Conservation (phyloP, 2,113 vertebrate genomes). For the Toxotes jaculatrix region DNA sequence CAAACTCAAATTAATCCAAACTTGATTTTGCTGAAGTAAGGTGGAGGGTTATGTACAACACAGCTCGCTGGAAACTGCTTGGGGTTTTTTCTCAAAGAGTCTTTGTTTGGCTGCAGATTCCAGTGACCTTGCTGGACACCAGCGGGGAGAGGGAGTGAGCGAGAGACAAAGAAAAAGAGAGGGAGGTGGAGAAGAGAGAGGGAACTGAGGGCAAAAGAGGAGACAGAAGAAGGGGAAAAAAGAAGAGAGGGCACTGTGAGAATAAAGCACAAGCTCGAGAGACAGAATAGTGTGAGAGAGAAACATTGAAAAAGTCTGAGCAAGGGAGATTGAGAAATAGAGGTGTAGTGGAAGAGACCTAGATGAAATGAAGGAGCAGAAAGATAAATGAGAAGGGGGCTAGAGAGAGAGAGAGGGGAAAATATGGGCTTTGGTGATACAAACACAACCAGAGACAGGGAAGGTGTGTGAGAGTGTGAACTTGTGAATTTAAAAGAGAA, state of each 20-base stretch:
- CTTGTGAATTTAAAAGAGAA: not conserved
- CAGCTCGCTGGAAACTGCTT: conserved; percentile 29
- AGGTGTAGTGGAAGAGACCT: not conserved
- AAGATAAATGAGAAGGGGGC: conserved; percentile 17
- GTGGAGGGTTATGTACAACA: conserved; percentile 5
- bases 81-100: conserved; percentile 70
- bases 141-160: conserved; percentile 43
- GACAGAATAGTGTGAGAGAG: not conserved
- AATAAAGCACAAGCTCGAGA: not conserved
- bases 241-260: not conserved
- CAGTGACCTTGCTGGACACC: conserved; percentile 69
- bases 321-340: not conserved
- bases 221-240: conserved; percentile 6
- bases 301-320: not conserved
- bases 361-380: conserved; percentile 18
- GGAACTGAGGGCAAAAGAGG: conserved; percentile 34
- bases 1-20: not conserved
- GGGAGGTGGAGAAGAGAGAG: conserved; percentile 40
- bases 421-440: not conserved
- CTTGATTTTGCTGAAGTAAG: not conserved
- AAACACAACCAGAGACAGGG: not conserved
- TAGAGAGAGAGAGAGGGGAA: conserved; percentile 8
- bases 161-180: conserved; percentile 56
- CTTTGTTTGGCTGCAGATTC: conserved; percentile 76
- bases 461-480: not conserved